phyloP scores from a whole-genome alignment of 2,888 invertebrate genomes.

The Acrobasis suavella region DNA sequence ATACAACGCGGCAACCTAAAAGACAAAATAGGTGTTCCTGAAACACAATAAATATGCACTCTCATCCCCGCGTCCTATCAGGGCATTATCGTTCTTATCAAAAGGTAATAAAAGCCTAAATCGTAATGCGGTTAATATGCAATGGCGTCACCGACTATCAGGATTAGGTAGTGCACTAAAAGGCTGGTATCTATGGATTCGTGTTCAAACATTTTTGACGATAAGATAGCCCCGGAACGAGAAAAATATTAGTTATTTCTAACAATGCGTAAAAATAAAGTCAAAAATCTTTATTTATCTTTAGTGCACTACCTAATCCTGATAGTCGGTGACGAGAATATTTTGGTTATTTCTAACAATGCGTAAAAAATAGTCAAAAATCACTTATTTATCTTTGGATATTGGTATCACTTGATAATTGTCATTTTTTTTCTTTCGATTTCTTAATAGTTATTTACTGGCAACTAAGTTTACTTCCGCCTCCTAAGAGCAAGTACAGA shows the following conservation, averaged over 20 bases:
- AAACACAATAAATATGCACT: not conserved
- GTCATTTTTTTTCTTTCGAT: no score
- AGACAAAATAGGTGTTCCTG: not conserved
- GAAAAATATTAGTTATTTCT: not conserved
- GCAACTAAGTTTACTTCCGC: no score
- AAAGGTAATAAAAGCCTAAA: conserved; percentile 17
- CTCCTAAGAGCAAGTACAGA: no score
- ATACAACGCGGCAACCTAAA: not conserved
- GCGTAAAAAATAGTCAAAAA: no score
- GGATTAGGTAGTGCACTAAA: conserved; percentile 28
- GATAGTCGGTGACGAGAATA: no score
- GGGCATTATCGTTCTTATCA: conserved; percentile 7
- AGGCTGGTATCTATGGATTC: conserved; percentile 17
- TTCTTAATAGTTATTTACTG: no score
- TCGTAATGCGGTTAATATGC: conserved; percentile 15
- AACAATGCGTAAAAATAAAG: not conserved
- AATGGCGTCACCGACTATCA: conserved; percentile 29
- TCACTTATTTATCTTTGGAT: no score
- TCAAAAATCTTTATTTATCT: no score
- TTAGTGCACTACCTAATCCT: no score
- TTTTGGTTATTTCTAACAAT: no score
- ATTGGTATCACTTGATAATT: no score
- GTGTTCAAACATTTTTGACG: conserved; percentile 14
- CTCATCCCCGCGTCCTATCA: not conserved
- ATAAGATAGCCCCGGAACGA: not conserved